Evolutionary conservation across 1,140 invertebrate species (phyloP).

Genomic region (Drosophila azteca): DNA sequence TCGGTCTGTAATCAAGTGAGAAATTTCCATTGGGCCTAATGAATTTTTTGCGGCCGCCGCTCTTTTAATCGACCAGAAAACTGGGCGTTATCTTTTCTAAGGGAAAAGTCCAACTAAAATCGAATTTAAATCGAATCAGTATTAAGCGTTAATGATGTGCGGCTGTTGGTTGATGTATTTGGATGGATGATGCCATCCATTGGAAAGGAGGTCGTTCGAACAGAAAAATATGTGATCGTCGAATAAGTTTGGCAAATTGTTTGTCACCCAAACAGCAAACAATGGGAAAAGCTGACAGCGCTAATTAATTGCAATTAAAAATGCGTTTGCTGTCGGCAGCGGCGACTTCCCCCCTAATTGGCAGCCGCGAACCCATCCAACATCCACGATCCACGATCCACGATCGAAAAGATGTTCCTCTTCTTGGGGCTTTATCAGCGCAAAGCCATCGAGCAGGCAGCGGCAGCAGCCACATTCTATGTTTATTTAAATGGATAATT

Average conservation of each 20-base stretch:
- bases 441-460: slow-evolving; percentile 49
- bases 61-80: slow-evolving; percentile 64
- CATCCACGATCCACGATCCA: slow-evolving; percentile 11
- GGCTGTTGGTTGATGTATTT: not conserved
- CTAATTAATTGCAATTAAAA: slow-evolving; percentile 57
- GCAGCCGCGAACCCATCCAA: slow-evolving; percentile 60
- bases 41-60: slow-evolving; percentile 54
- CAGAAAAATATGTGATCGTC: slow-evolving; percentile 9
- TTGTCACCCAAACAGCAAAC: slow-evolving; percentile 29
- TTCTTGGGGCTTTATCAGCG: slow-evolving; percentile 38
- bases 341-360: slow-evolving; percentile 57
- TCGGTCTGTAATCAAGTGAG: slow-evolving; percentile 72
- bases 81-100: slow-evolving; percentile 58
- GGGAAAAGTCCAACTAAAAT: slow-evolving; percentile 44
- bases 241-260: slow-evolving; percentile 38
- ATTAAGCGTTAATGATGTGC: slow-evolving; percentile 63
- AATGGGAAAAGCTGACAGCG: slow-evolving; percentile 42
- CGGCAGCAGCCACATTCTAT: slow-evolving; percentile 45
- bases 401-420: slow-evolving; percentile 17
- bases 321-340: slow-evolving; percentile 39
- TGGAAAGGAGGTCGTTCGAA: slow-evolving; percentile 54
- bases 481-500: slow-evolving; percentile 63
- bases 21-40: slow-evolving; percentile 68
- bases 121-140: slow-evolving; percentile 24
- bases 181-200: slow-evolving; percentile 12